phyloP scores from a whole-genome alignment of 2,113 vertebrate genomes.

The Sapayoa aenigma region DNA sequence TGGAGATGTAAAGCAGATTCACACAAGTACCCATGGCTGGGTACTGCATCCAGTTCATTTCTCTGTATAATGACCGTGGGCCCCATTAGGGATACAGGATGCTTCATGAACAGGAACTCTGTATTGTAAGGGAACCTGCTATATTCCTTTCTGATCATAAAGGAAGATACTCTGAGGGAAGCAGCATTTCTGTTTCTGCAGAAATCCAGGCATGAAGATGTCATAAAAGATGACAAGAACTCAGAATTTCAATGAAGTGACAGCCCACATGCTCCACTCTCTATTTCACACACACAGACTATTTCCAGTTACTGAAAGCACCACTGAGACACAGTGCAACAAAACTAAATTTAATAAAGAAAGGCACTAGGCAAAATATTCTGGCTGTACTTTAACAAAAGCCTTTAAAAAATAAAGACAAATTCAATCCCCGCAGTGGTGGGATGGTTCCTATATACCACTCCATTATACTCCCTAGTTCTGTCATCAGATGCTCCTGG shows the following conservation, averaged over 20 bases:
- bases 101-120: not conserved
- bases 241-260: not conserved
- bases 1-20: not conserved
- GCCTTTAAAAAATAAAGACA: not conserved
- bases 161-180: not conserved
- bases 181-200: not conserved
- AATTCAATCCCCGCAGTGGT: not conserved
- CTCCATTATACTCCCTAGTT: not conserved
- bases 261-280: not conserved
- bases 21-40: not conserved
- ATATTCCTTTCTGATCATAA: not conserved
- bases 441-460: not conserved
- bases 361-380: not conserved
- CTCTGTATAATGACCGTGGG: not conserved
- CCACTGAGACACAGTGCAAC: not conserved
- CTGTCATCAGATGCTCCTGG: not conserved
- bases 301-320: not conserved
- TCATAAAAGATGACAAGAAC: not conserved
- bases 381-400: not conserved
- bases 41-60: not conserved
- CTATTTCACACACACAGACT: not conserved
- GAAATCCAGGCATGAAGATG: not conserved
- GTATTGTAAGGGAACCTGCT: fast-evolving
- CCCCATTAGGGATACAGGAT: not conserved
- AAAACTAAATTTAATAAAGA: not conserved